Conservation (phyloP, 2,113 vertebrate species). For the Clarias gariepinus region DNA sequence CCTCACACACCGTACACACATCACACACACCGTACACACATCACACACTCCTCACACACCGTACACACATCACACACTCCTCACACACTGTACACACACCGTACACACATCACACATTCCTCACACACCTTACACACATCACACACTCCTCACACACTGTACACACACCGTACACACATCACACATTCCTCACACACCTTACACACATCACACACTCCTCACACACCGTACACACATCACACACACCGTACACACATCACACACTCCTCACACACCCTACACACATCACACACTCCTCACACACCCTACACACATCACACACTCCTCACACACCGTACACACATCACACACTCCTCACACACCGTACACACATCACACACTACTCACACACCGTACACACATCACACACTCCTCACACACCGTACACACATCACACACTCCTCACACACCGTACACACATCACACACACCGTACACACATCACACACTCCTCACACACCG, state of each 20-base stretch:
- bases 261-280: no score
- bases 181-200: constrained; percentile 17
- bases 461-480: constrained; percentile 7
- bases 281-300: constrained; percentile 1
- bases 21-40: constrained; percentile 4
- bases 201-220: neutral
- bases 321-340: no score
- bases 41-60: no score
- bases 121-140: constrained; percentile 8
- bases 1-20: no score
- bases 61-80: neutral
- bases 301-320: neutral
- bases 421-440: neutral
- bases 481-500: no score
- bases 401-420: constrained; percentile 2
- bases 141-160: no score
- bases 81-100: no score
- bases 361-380: neutral
- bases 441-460: neutral
- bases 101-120: neutral
- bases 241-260: constrained; percentile 5
- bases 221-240: neutral
- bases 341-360: constrained; percentile 3
- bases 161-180: neutral
- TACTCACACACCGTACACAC: no score